Percentiles rank a stretch among this genome's conserved stretches.
phyloP scores from a whole-genome alignment of 2,888 invertebrate genomes.

The Frankliniella intonsa region DNA sequence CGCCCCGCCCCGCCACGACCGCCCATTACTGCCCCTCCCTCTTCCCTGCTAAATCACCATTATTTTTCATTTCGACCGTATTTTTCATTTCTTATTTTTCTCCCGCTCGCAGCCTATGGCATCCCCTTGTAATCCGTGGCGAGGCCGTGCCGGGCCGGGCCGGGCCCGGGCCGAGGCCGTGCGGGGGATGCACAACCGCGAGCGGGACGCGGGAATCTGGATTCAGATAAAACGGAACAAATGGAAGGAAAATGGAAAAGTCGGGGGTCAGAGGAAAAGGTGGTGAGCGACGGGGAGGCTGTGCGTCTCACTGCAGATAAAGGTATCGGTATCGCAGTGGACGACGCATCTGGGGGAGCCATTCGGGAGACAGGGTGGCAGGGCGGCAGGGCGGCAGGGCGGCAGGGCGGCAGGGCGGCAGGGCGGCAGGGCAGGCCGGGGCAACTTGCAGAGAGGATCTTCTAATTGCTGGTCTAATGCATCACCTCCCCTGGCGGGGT shows the following conservation, averaged over 20 bases:
- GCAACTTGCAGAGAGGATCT: slow-evolving; percentile 9
- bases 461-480: slow-evolving; percentile 22
- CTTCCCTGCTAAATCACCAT: slow-evolving; percentile 12
- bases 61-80: slow-evolving; percentile 18
- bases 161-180: not conserved
- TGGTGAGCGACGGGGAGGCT: too few relatives aligned
- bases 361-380: not conserved
- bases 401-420: too few relatives aligned
- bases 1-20: not conserved
- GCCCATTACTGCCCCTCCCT: not conserved
- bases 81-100: slow-evolving; percentile 24
- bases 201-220: too few relatives aligned
- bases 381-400: not conserved
- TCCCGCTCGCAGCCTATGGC: not conserved
- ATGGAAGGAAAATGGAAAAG: too few relatives aligned
- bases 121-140: not conserved
- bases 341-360: too few relatives aligned
- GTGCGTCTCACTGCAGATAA: too few relatives aligned
- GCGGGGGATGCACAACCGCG: not conserved
- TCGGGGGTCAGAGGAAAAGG: too few relatives aligned
- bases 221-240: too few relatives aligned
- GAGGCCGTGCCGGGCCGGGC: not conserved
- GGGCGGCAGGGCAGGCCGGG: not conserved
- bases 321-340: too few relatives aligned
- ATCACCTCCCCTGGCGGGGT: slow-evolving; percentile 7